Evolutionary conservation across 2,113 vertebrate species (phyloP), one percentile per base, ranked within the genome.

Genomic region (Vanacampus margaritifer): DNA sequence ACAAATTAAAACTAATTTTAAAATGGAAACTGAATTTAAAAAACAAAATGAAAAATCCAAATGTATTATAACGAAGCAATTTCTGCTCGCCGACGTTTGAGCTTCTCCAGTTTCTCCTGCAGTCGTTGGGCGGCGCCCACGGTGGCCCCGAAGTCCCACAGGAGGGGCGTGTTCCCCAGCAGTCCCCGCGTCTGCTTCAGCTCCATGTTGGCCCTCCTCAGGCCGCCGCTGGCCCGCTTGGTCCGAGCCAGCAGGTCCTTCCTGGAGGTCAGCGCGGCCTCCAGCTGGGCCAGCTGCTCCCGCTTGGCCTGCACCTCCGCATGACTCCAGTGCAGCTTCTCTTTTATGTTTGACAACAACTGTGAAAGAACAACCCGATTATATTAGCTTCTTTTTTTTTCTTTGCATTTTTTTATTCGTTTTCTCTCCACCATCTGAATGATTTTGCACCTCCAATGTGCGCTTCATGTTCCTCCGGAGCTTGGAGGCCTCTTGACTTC

Each of bases 251-350:
- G 67, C 12, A 79, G 0, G n/a, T 93, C 88, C 67, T 89, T 86
- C 62, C 80, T 80, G 1, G 61, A 79, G 16, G 89, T 84, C 74
- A 94, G 72, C 14, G 17, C 0, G 0, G 51, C 64, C 53, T 95
- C 92, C 0, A 84, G 16, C 11, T 86, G 68, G 1, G 67, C 64
- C 37, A 95, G 87, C 61, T 87, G 81, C 0, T 79, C 59, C 60
- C 63, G 89, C 23, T 87, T 89, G 32, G n/a, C 9, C 7, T 79
- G 8, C 5, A 93, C 86, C 68, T 92, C 87, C 7, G n/a, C 69
- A 45, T 93, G 89, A n/a, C 90, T 72, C 32, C 91, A 92, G 65
- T 86, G 74, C 2, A 95, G 60, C 84, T 95, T 97, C 53, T 95
- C 93, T 71, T 91, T 95, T 16, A 94, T 5, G 0, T 95, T 93